Conservation (phyloP, 2,113 vertebrate genomes). For the Numida meleagris region DNA sequence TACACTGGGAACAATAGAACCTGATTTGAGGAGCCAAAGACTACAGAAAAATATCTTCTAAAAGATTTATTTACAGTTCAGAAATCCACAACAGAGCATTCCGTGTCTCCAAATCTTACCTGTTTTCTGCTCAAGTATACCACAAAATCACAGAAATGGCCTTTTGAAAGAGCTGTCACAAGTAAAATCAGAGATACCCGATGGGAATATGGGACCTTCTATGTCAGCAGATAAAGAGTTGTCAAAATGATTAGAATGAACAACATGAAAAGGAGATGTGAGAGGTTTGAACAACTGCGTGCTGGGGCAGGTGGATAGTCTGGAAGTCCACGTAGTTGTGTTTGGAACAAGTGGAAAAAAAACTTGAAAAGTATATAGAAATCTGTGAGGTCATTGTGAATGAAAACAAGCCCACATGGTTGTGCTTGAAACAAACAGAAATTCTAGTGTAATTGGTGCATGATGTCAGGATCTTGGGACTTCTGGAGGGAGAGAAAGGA, state of each 20-base stretch:
- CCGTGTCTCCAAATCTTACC: not conserved
- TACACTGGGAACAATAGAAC: not conserved
- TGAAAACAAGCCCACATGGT: not conserved
- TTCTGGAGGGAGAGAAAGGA: not conserved
- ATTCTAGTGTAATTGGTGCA: not conserved
- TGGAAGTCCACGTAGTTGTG: not conserved
- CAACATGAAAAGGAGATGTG: not conserved
- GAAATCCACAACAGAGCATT: not conserved
- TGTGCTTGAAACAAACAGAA: not conserved
- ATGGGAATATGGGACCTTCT: not conserved
- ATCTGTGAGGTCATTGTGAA: not conserved
- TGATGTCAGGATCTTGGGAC: conserved; percentile 21
- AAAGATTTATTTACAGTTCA: not conserved
- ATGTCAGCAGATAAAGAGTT: not conserved
- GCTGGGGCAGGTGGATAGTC: not conserved
- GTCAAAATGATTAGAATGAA: not conserved
- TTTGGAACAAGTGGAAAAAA: not conserved
- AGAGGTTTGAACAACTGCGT: not conserved
- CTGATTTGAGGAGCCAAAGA: not conserved
- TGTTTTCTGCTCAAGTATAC: not conserved
- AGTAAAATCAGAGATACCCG: not conserved
- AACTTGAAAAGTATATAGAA: not conserved
- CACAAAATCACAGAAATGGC: not conserved
- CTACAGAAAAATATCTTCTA: not conserved
- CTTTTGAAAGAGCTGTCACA: not conserved